Percentiles rank a stretch among this genome's conserved stretches.
Conservation (phyloP, 2,797 vertebrate genomes). For the Poliocrania exsul region DNA sequence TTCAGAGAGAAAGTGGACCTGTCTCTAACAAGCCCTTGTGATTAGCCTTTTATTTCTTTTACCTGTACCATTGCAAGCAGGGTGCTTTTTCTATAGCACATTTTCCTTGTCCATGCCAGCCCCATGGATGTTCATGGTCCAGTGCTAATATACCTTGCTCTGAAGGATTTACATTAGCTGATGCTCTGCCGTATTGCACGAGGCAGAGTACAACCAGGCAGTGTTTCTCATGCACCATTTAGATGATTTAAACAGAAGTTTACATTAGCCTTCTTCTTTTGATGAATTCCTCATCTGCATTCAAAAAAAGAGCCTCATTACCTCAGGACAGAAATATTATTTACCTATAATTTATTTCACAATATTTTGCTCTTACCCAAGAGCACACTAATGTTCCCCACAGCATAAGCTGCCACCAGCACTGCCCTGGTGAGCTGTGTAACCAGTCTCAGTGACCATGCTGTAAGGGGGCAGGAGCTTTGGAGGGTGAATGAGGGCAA, state of each 20-base stretch:
- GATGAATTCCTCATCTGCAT: background rate
- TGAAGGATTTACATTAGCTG: background rate
- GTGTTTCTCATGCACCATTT: background rate
- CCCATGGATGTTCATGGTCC: too few species aligned
- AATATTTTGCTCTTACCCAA: background rate
- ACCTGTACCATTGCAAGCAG: background rate
- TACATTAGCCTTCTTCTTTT: background rate
- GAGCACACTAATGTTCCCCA: background rate
- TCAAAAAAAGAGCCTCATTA: conserved; percentile 17
- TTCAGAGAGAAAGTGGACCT: background rate
- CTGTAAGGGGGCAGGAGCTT: background rate
- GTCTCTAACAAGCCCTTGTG: background rate
- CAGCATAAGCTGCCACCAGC: background rate
- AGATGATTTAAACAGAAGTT: conserved; percentile 22
- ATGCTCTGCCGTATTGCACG: background rate
- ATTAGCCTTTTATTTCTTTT: background rate
- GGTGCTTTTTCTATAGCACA: background rate
- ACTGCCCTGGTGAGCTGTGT: background rate
- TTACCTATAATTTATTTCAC: conserved; percentile 16
- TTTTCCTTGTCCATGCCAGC: background rate
- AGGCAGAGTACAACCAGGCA: background rate
- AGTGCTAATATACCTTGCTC: background rate
- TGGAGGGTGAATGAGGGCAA: background rate
- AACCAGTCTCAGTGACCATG: background rate
- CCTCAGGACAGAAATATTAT: background rate